phyloP scores from a whole-genome alignment of 1,140 invertebrate genomes.

The Drosophila repleta region DNA sequence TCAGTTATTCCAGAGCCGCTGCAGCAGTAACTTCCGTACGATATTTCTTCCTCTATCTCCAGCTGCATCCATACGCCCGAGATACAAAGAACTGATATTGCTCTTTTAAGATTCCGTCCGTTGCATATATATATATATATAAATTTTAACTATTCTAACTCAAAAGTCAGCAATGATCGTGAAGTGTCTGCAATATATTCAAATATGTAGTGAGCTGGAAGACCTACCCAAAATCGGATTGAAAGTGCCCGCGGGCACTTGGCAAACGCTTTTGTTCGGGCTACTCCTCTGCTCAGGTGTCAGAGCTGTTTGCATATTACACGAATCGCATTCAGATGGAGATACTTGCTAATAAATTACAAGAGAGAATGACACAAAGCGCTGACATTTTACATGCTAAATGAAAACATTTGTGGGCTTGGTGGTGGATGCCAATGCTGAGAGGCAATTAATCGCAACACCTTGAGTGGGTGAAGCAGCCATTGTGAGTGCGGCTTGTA shows the following conservation, averaged over 20 bases:
- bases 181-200: not conserved
- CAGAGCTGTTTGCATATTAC: constrained; percentile 20
- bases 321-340: constrained; percentile 23
- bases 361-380: constrained; percentile 41
- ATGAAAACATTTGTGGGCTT: constrained; percentile 72
- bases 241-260: constrained; percentile 12
- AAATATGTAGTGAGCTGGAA: not conserved
- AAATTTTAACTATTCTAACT: not conserved
- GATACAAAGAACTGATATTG: no score
- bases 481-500: constrained; percentile 11
- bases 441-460: constrained; percentile 66
- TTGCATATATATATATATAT: no score
- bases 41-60: not conserved
- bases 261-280: not conserved
- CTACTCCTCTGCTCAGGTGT: constrained; percentile 25
- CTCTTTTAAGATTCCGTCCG: no score
- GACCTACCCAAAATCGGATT: constrained; percentile 20
- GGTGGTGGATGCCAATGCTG: constrained; percentile 35
- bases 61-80: not conserved
- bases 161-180: not conserved
- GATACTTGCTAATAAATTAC: constrained; percentile 46
- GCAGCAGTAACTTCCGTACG: constrained; percentile 27
- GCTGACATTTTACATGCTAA: constrained; percentile 75
- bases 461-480: constrained; percentile 60
- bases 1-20: constrained; percentile 23